Conservation (phyloP, 1,140 invertebrate species). For the Calliphora vicina region DNA sequence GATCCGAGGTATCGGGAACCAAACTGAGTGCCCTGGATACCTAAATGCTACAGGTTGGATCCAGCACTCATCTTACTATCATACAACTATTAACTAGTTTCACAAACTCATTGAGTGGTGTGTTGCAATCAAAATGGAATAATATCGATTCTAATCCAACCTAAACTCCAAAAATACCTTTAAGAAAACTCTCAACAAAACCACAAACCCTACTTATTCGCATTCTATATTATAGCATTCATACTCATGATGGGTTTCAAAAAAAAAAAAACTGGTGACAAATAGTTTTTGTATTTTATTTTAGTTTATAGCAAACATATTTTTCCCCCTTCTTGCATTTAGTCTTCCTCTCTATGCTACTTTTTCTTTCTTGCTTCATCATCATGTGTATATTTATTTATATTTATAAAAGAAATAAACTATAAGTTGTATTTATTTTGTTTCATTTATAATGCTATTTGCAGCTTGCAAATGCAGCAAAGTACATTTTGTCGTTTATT, state of each 20-base stretch:
- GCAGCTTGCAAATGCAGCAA: not conserved
- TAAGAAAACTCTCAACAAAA: no score
- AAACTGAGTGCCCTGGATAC: no score
- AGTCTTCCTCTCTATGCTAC: not conserved
- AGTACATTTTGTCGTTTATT: not conserved
- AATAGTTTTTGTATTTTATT: not conserved
- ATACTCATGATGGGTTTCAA: not conserved
- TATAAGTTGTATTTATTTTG: not conserved
- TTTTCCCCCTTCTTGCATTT: not conserved
- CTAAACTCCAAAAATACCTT: no score
- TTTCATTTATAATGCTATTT: not conserved
- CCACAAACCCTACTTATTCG: not conserved
- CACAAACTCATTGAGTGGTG: no score
- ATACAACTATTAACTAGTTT: no score
- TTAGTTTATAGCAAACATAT: not conserved
- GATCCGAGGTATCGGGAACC: no score
- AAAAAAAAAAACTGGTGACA: not conserved
- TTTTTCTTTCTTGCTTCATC: no score
- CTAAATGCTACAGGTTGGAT: no score
- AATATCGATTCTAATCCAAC: no score
- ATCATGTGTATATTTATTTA: not conserved
- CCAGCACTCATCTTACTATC: no score
- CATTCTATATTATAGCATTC: not conserved
- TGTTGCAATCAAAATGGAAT: no score
- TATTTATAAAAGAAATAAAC: no score